Evolutionary conservation across 2,888 invertebrate genomes (phyloP).

Genomic region (Mystacides longicornis): DNA sequence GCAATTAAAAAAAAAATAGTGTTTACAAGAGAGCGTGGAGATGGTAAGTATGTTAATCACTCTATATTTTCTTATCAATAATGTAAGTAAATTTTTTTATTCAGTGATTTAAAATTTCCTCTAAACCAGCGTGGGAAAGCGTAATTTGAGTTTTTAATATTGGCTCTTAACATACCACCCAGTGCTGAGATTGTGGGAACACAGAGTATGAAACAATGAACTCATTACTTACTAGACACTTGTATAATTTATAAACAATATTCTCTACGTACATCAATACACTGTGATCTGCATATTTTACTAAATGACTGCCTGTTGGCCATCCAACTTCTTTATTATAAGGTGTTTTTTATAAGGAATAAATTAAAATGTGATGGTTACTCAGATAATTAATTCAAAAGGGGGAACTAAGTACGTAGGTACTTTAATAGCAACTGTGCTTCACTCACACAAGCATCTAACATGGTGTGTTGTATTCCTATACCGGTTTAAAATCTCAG

Average conservation of each 20-base stretch:
- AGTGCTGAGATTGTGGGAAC: slow-evolving; percentile 26
- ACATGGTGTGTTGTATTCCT: no score
- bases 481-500: no score
- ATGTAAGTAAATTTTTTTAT: slow-evolving; percentile 22
- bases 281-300: no score
- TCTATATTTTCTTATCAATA: slow-evolving; percentile 12
- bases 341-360: slow-evolving; percentile 1
- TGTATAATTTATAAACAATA: no score
- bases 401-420: neutral
- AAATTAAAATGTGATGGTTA: neutral
- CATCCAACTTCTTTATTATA: no score
- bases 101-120: slow-evolving; percentile 18
- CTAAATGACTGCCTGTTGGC: no score
- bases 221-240: slow-evolving; percentile 22
- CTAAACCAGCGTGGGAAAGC: slow-evolving; percentile 24
- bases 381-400: neutral
- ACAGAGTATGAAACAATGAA: slow-evolving; percentile 25
- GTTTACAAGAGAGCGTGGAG: neutral
- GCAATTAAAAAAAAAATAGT: no score
- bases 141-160: neutral
- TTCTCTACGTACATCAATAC: no score
- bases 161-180: slow-evolving; percentile 7
- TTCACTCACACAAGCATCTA: no score
- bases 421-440: neutral
- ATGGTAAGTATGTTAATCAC: neutral